Evolutionary conservation across 2,888 invertebrate genomes (phyloP), one percentile per base, ranked within the genome.

Genomic region (Polymixis lichenea): DNA sequence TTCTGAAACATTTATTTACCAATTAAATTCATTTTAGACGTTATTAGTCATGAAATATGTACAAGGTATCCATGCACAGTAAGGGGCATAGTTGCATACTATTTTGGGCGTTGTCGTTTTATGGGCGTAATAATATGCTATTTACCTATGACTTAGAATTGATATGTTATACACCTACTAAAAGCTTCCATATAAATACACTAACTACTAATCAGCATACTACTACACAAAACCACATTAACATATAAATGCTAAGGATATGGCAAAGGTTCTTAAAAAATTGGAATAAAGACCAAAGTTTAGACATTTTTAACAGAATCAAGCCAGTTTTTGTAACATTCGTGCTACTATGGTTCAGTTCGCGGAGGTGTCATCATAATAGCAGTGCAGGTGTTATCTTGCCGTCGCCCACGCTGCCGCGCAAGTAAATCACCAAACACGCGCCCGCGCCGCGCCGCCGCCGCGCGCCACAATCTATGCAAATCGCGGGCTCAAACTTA

Each of bases 401-500:
- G 83, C 62, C 79, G 84, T 88, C 90, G 87, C 90, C 89, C 89
- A 89, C 90, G 89, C 92, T 88, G 89, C 88, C 88, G 87, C 88
- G 83, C 86, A 83, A 92, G 93, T 95, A 95, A 94, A 95, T 95
- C 95, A 94, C 93, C 93, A 90, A 94, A 94, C 92, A 88, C 88
- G 89, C 87, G 89, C 82, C 86, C 89, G 90, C 83, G 67, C 69
- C 88, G 85, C 86, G 84, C 83, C 62, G 61, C 77, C 85, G 73
- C 77, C 91, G 88, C 85, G 82, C 87, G 88, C 91, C 92, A 92
- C 95, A 96, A 96, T 96, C 96, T 96, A 96, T 96, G 96, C 95
- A 96, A 96, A 96, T 96, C 94, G 93, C 92, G 89, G 88, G 90
- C 93, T 93, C 94, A 93, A 95, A 96, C 95, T 96, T 96, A 96